phyloP scores from a whole-genome alignment of 2,888 invertebrate species.

The Acrobasis suavella region DNA sequence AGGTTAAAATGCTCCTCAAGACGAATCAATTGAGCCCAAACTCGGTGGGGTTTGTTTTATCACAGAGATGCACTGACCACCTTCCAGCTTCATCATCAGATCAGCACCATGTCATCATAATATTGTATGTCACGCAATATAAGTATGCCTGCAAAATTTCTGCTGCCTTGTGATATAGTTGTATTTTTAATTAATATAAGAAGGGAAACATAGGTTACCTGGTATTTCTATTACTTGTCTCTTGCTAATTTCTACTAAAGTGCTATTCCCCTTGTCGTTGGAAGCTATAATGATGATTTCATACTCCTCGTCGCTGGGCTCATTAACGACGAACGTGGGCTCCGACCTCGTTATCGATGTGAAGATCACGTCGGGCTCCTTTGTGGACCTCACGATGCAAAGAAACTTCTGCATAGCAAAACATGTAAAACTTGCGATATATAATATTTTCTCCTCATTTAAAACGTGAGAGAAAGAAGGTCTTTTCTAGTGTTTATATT shows the following conservation, averaged over 20 bases:
- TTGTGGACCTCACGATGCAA: conserved; percentile 53
- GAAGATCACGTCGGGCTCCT: conserved; percentile 36
- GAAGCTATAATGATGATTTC: conserved; percentile 64
- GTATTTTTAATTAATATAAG: no score
- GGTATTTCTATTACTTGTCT: conserved; percentile 53
- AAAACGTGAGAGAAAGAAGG: no score
- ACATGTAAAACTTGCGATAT: conserved; percentile 3
- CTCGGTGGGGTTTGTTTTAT: no score
- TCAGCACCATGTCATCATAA: no score
- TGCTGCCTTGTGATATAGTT: no score
- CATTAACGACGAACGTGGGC: conserved; percentile 65
- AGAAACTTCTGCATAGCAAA: conserved; percentile 62
- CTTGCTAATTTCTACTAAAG: conserved; percentile 58
- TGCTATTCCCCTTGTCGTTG: conserved; percentile 72
- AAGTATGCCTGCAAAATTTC: no score
- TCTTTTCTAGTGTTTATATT: no score
- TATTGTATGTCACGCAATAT: no score
- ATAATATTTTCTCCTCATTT: background rate
- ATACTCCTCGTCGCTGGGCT: conserved; percentile 58
- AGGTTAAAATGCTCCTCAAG: no score
- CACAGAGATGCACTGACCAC: no score
- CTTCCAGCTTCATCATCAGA: no score
- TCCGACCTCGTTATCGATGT: conserved; percentile 66
- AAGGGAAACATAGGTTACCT: conserved; percentile 38
- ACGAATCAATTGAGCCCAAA: no score